These are phyloP conservation scores for Cerastoderma edule DNA, from an alignment of 2,888 invertebrate genomes.

Conservation along the genomic window DNA sequence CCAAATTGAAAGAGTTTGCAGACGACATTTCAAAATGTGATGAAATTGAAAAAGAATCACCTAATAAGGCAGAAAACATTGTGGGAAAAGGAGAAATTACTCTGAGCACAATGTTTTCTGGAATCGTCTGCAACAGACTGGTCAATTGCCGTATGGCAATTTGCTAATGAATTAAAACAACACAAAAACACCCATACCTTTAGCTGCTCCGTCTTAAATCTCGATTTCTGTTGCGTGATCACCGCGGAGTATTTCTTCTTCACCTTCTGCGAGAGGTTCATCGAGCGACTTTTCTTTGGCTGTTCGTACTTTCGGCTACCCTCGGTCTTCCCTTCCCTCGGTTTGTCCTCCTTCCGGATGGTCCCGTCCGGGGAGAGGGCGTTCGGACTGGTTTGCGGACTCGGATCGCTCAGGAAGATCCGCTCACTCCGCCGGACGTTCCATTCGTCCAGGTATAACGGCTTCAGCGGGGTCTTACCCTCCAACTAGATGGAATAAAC, in stretches of 20 bases:
- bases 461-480: conserved; percentile 68
- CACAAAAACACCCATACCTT: no score
- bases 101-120: no score
- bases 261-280: conserved; percentile 74
- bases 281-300: conserved; percentile 42
- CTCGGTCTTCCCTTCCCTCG: conserved; percentile 31
- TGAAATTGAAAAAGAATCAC: no score
- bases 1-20: no score
- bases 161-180: no score
- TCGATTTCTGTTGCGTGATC: conserved; percentile 52
- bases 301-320: conserved; percentile 30
- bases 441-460: conserved; percentile 81
- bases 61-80: no score
- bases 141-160: no score
- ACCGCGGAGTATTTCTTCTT: conserved; percentile 77
- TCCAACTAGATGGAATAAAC: conserved; percentile 63
- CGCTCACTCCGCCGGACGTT: conserved; percentile 83
- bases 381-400: conserved; percentile 75
- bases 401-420: conserved; percentile 83
- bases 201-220: conserved; percentile 54
- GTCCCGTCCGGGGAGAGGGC: conserved; percentile 35
- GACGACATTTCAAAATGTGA: no score
- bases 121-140: no score
- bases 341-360: conserved; percentile 21
- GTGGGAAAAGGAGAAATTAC: no score